Conservation (phyloP, 2,888 invertebrate genomes). For the Pandemis corylana region DNA sequence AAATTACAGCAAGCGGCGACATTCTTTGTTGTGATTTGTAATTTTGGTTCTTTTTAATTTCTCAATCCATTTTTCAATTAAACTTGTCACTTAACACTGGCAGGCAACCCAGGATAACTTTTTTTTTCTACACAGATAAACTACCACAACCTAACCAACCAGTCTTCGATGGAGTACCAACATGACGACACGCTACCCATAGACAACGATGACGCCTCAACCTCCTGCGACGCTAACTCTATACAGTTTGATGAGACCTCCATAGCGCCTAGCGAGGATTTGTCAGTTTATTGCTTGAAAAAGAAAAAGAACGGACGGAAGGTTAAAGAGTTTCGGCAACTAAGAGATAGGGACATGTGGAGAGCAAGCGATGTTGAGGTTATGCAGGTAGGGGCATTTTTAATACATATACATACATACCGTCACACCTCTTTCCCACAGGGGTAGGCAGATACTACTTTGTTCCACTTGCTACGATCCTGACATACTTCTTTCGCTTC, state of each 20-base stretch:
- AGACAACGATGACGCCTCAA: constrained; percentile 61
- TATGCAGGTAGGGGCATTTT: constrained; percentile 62
- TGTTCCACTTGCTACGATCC: too few relatives aligned
- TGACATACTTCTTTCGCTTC: too few relatives aligned
- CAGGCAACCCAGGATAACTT: not conserved
- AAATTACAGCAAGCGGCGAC: too few relatives aligned
- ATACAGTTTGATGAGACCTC: constrained; percentile 68
- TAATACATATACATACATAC: not conserved
- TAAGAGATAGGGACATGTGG: constrained; percentile 77
- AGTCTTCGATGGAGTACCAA: constrained; percentile 55
- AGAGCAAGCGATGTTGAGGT: constrained; percentile 73
- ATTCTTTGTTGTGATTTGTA: too few relatives aligned
- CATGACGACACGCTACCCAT: constrained; percentile 51
- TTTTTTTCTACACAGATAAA: constrained; percentile 53
- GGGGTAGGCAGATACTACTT: too few relatives aligned
- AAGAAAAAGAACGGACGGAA: constrained; percentile 65
- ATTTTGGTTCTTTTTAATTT: too few relatives aligned
- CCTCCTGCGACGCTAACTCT: constrained; percentile 70
- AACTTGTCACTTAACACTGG: too few relatives aligned
- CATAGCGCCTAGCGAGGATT: constrained; percentile 67
- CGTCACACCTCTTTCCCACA: too few relatives aligned
- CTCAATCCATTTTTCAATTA: too few relatives aligned
- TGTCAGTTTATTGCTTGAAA: constrained; percentile 68
- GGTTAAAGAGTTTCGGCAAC: constrained; percentile 58
- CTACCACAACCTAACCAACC: constrained; percentile 63